phyloP scores from a whole-genome alignment of 30 jellyfish, hydroid and myxozoan genomes.

The Aurelia aurita region DNA sequence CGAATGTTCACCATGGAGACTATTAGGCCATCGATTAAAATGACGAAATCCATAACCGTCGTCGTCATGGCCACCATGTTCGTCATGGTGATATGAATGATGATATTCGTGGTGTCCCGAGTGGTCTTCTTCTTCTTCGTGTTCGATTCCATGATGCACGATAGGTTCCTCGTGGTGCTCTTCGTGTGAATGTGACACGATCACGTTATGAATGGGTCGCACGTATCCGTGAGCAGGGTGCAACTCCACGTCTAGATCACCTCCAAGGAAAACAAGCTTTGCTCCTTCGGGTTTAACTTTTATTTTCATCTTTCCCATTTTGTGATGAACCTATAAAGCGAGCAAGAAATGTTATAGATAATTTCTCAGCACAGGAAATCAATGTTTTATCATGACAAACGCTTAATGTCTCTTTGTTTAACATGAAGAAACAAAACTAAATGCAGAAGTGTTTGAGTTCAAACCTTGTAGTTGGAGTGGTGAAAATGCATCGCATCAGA shows the following conservation, averaged over 20 bases:
- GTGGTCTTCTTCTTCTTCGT: constrained; percentile 67
- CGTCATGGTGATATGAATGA: constrained; percentile 75
- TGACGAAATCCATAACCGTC: constrained; percentile 80
- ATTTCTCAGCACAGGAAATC: too few species aligned
- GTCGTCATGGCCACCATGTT: constrained; percentile 80
- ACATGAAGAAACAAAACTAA: too few species aligned
- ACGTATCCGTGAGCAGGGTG: constrained; percentile 92
- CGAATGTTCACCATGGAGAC: constrained; percentile 57
- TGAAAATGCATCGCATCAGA: constrained; percentile 60
- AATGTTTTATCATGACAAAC: too few species aligned
- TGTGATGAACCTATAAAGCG: constrained; percentile 73
- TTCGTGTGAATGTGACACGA: constrained; percentile 40
- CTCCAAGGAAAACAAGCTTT: constrained; percentile 83
- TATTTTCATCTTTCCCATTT: constrained; percentile 94
- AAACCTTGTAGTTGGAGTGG: constrained; percentile 63
- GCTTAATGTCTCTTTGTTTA: too few species aligned
- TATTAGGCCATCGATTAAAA: constrained; percentile 65
- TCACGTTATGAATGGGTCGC: constrained; percentile 76
- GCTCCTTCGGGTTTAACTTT: constrained; percentile 98
- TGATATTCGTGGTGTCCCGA: constrained; percentile 64
- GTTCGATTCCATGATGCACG: constrained; percentile 50
- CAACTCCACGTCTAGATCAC: constrained; percentile 90
- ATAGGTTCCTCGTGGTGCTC: constrained; percentile 59
- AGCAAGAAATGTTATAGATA: too few species aligned
- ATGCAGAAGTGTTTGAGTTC: background rate